Conservation (phyloP, 2,888 invertebrate species). For the Lasioglossum morio region DNA sequence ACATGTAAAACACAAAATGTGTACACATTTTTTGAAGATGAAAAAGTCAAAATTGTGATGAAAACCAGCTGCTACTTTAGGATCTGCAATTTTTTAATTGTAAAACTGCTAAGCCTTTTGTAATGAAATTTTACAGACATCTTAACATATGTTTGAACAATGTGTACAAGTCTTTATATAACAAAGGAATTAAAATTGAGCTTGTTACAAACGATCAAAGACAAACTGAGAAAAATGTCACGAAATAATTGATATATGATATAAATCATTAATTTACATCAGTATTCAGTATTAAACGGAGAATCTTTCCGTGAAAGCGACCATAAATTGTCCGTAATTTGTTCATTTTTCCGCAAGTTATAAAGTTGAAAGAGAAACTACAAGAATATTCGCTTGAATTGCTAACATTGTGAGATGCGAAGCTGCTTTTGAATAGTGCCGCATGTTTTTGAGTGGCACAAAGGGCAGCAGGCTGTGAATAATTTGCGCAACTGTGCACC, state of each 20-base stretch:
- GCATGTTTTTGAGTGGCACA: neutral
- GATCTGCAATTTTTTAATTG: neutral
- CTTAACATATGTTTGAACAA: neutral
- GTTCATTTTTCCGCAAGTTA: neutral
- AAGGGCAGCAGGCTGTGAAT: neutral
- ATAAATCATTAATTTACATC: neutral
- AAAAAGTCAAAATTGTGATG: neutral
- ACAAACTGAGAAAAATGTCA: neutral
- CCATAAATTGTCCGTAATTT: neutral
- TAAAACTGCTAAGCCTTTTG: neutral
- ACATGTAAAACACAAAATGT: too few relatives aligned
- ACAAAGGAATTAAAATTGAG: neutral
- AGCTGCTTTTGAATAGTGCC: neutral
- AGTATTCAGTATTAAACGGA: neutral
- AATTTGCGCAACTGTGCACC: constrained; percentile 2
- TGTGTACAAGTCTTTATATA: neutral
- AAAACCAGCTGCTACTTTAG: too few relatives aligned
- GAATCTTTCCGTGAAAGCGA: neutral
- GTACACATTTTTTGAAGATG: neutral
- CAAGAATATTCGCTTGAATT: neutral
- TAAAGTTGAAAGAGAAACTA: neutral
- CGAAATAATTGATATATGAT: neutral
- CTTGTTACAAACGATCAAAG: neutral
- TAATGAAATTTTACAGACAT: neutral
- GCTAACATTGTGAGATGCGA: neutral